Percentiles rank a stretch among this genome's conserved stretches.
These are phyloP conservation scores for Phylloscopus trochiloides DNA, from an alignment of 2,113 vertebrate genomes.

Conservation along the genomic window DNA sequence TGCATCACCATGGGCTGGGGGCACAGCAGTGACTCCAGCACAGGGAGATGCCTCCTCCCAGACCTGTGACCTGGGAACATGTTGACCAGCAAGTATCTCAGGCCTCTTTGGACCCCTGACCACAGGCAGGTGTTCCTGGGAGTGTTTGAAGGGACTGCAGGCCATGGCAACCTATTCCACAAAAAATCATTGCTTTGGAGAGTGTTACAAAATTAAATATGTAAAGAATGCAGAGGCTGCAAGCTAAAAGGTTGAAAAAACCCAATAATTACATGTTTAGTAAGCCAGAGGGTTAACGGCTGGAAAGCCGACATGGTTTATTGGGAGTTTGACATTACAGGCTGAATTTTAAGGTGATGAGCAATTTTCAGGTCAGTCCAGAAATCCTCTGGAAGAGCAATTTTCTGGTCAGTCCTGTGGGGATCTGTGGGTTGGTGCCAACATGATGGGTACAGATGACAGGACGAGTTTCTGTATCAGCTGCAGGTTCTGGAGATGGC, in stretches of 20 bases:
- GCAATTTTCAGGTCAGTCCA: neutral
- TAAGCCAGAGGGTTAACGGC: neutral
- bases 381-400: neutral
- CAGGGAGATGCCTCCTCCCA: neutral
- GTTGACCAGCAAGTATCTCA: neutral
- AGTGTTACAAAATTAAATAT: neutral
- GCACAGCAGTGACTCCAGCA: neutral
- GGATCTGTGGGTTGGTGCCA: neutral
- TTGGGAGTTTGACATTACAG: neutral
- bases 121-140: neutral
- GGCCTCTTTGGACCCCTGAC: neutral
- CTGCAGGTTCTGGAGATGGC: neutral
- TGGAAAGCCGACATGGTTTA: neutral
- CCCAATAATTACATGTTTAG: neutral
- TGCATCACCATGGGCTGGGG: rapidly evolving
- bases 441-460: rapidly evolving
- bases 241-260: neutral
- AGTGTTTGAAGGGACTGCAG: neutral
- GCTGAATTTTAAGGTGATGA: neutral
- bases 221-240: neutral
- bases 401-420: neutral
- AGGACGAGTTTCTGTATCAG: neutral
- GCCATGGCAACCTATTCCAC: neutral
- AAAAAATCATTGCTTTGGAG: neutral
- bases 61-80: neutral